Percentiles rank a stretch among this genome's conserved stretches.
Conservation (phyloP, 2,113 vertebrate genomes). For the Spilogale gracilis region DNA sequence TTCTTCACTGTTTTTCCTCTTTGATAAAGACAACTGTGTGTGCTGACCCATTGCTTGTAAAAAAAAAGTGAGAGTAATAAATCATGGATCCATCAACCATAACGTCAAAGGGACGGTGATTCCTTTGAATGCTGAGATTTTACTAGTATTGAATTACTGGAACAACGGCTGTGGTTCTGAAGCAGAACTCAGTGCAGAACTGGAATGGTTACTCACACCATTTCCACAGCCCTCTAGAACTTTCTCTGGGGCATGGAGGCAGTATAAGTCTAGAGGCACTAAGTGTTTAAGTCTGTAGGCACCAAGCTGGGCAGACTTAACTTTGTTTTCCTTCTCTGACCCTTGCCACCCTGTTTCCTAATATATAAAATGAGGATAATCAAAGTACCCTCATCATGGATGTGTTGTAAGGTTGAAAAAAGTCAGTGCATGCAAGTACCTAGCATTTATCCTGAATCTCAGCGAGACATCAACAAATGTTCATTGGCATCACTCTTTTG, state of each 20-base stretch:
- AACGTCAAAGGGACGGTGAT: neutral
- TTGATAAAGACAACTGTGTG: neutral
- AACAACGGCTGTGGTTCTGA: neutral
- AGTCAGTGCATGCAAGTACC: neutral
- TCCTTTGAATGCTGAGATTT: neutral
- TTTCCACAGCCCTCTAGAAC: neutral
- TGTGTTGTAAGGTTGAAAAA: neutral
- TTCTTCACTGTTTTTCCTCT: neutral
- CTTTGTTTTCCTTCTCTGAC: neutral
- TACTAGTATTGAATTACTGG: neutral
- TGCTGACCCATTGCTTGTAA: neutral
- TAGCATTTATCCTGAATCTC: conserved; percentile 2
- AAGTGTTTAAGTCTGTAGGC: neutral
- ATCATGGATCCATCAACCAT: neutral
- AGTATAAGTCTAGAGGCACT: neutral
- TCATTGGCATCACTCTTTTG: neutral
- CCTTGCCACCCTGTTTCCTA: neutral
- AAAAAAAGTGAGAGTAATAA: neutral
- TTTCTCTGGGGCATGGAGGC: neutral
- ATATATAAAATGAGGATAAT: neutral
- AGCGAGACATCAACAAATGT: neutral
- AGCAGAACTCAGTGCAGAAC: neutral
- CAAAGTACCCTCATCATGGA: neutral
- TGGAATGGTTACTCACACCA: neutral
- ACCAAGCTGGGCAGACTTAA: neutral